A percentile compares a stretch with the other conserved stretches of the same genome.
Conservation (phyloP, 2,888 invertebrate species). For the Volucella bombylans region DNA sequence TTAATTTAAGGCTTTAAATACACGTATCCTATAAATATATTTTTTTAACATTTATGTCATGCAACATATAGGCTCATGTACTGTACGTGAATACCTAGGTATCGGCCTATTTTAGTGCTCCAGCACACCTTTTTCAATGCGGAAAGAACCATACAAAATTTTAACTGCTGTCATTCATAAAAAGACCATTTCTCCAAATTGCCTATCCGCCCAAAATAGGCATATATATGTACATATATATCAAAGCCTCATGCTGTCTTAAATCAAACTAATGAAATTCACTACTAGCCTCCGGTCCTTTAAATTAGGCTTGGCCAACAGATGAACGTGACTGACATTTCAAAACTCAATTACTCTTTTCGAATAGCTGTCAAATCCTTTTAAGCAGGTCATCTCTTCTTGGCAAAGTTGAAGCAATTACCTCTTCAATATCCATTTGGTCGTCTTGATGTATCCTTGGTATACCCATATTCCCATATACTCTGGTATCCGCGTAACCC, state of each 20-base stretch:
- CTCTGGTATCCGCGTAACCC: no score
- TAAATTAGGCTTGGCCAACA: background rate
- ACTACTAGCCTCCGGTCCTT: slow-evolving; percentile 2
- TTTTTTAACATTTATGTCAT: no score
- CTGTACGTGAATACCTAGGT: no score
- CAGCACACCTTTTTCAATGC: no score
- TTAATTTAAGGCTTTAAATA: no score
- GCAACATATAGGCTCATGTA: no score
- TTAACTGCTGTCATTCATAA: no score
- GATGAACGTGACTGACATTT: slow-evolving; percentile 19
- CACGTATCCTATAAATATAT: no score
- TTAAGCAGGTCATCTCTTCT: background rate
- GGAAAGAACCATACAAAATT: no score
- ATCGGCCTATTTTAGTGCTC: no score
- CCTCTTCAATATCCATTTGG: slow-evolving; percentile 39
- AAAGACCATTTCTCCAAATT: background rate
- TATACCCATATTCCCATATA: no score
- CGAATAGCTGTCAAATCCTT: background rate
- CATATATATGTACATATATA: background rate
- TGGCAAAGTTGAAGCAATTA: slow-evolving; percentile 12
- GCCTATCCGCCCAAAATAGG: slow-evolving; percentile 11
- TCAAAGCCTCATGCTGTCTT: background rate
- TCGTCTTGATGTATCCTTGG: background rate
- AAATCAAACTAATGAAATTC: slow-evolving; percentile 4
- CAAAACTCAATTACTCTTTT: background rate